Base-by-base conservation (phyloP, 2,888 invertebrate genomes). In the Pristionchus japonicus region DNA sequence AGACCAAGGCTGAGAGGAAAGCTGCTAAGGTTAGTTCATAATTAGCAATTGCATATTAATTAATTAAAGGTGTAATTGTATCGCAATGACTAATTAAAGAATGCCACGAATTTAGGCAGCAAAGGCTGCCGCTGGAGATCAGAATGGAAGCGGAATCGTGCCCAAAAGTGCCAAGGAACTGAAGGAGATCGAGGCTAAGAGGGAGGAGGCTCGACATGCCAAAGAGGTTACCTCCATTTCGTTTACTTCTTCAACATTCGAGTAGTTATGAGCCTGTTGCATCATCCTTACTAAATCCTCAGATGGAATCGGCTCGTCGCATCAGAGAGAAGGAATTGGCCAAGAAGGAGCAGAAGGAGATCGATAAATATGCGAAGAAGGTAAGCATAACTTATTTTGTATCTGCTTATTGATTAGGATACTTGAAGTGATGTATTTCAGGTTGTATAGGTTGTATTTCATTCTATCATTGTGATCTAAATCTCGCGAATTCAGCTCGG, bases 1-100 rank as follows among this genome's bases (percentile, higher is more conserved):
- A 90, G 61, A 89, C 70, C 7, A 86, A 86, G n/a, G 67, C 86
- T 13, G 86, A 86, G 52, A 67, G 70, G 86, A 86, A 86, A 57
- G 86, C 86, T 23, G 86, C 86, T 15, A 86, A 49, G 70, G 86
- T 86, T 1, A 27, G 47, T 49, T 1, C 40, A 47, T 7, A n/a
- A 34, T 23, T 3, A 3, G 17, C 17, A 20, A 52, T 11, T 52
- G 17, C 23, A 15, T 52, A 52, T 3, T 52, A 20, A n/a, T n/a
- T n/a, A n/a, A n/a, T n/a, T n/a, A n/a, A n/a, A n/a, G n/a, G n/a
- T n/a, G n/a, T n/a, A n/a, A n/a, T n/a, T n/a, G n/a, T n/a, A n/a
- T n/a, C n/a, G n/a, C n/a, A n/a, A n/a, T n/a, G n/a, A n/a, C n/a
- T n/a, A n/a, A n/a, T n/a, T n/a, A n/a, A n/a, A 49, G 49, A 49